A percentile compares a stretch with the other conserved stretches of the same genome.
Conservation (phyloP, 2,888 invertebrate species). For the Hyposoter didymator region DNA sequence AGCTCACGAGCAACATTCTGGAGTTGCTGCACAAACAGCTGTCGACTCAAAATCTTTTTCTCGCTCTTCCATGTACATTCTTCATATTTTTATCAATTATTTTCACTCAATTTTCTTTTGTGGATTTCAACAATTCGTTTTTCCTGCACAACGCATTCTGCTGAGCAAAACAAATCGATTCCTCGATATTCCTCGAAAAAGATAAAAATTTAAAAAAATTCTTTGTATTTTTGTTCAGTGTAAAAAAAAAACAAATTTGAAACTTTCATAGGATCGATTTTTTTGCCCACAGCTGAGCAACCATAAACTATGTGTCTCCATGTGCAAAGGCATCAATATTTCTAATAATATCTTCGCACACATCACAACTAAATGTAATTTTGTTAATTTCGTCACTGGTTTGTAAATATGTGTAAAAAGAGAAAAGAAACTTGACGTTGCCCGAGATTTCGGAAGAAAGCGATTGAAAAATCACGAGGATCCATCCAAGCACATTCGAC, state of each 20-base stretch:
- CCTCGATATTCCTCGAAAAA: background rate
- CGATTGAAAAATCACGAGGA: slow-evolving; percentile 64
- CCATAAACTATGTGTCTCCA: slow-evolving; percentile 51
- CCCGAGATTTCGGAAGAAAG: slow-evolving; percentile 30
- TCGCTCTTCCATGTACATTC: slow-evolving; percentile 32
- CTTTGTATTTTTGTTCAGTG: background rate
- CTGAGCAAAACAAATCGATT: slow-evolving; percentile 16
- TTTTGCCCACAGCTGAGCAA: background rate
- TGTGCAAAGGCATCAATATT: slow-evolving; percentile 47
- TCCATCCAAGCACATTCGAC: slow-evolving; percentile 49
- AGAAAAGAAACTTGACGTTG: background rate
- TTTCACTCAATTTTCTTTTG: background rate
- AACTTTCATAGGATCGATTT: background rate
- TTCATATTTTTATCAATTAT: slow-evolving; percentile 37
- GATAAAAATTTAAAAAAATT: too few relatives aligned
- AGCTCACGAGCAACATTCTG: slow-evolving; percentile 44
- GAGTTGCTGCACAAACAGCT: slow-evolving; percentile 38
- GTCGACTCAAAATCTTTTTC: slow-evolving; percentile 35
- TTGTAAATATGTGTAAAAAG: slow-evolving; percentile 37
- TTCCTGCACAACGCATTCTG: slow-evolving; percentile 23
- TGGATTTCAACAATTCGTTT: slow-evolving; percentile 26
- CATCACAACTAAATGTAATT: background rate
- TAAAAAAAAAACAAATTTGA: background rate
- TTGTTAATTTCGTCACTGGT: slow-evolving; percentile 11
- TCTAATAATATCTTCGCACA: slow-evolving; percentile 39